Evolutionary conservation across 2,113 vertebrate species (phyloP), one percentile per base, ranked within the genome.

Genomic region (Monarcha castaneiventris): DNA sequence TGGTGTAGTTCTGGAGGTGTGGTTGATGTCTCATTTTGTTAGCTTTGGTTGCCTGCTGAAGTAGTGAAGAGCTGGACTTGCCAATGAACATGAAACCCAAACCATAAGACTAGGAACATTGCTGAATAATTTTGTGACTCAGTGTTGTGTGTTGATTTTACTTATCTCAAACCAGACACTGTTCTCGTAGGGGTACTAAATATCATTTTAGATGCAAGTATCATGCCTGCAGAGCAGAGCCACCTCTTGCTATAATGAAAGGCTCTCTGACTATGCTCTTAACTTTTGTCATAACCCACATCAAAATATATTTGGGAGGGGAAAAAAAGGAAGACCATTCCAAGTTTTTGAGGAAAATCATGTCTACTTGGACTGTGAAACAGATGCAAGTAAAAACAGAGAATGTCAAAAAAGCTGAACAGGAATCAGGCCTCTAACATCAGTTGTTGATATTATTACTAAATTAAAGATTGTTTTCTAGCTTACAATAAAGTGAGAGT

Each of bases 221-320:
- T 79, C 4, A 33, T 15, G 22, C 11, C 21, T n/a, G 32, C 10
- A 72, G 7, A 10, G 33, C 10, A 72, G 7, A 10, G 33, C 18
- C 39, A 35, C 7, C 4, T 81, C 67, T 26, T 54, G 17, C 0
- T 0, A 8, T 20, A 74, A 56, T 12, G 8, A 55, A 46, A 43
- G 10, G 7, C 33, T 49, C 33, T 75, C 46, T 62, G 6, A 48
- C 20, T 41, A 2, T 20, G 30, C 5, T 62, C 9, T 41, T 55
- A 67, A 62, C 19, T 71, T 81, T n/a, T 51, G 79, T 15, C 23
- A 46, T 27, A 84, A 78, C 5, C 37, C 30, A 41, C 13, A 49
- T 15, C 27, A 35, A 79, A 35, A 49, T 25, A 11, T 32, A 89
- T 43, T 1, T 23, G 12, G 5, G 11, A 51, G 1, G 6, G 1